phyloP scores from a whole-genome alignment of 2,797 vertebrate genomes.

The Phaenicophaeus curvirostris region DNA sequence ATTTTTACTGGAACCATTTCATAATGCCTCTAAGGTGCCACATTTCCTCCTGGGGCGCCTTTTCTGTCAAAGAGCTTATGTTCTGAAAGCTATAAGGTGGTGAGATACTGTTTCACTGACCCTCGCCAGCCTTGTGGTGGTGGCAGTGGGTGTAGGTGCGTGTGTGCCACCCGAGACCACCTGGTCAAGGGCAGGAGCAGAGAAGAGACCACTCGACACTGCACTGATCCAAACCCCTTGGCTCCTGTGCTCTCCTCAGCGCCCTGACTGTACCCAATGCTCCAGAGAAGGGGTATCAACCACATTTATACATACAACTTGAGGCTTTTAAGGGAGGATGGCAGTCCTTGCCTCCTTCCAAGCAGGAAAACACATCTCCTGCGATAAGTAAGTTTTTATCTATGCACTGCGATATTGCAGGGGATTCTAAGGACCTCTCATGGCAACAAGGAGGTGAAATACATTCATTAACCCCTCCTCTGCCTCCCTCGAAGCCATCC shows the following conservation, averaged over 20 bases:
- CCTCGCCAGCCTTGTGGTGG: neutral
- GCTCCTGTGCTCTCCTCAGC: neutral
- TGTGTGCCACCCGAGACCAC: neutral
- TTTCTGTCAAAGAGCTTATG: neutral
- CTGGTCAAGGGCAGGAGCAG: neutral
- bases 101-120: neutral
- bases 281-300: neutral
- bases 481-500: neutral
- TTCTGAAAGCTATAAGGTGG: neutral
- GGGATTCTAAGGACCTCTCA: constrained; percentile 49
- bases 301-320: neutral
- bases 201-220: neutral
- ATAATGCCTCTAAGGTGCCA: constrained; percentile 13
- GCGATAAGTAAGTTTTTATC: constrained; percentile 38
- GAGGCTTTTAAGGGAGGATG: neutral
- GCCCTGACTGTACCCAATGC: neutral
- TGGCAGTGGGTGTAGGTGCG: neutral
- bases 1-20: constrained; percentile 37
- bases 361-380: constrained; percentile 13
- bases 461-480: constrained; percentile 41
- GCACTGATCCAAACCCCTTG: neutral
- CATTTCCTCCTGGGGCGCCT: constrained; percentile 1
- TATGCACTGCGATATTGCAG: constrained; percentile 6
- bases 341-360: neutral
- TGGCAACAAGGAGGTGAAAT: constrained; percentile 24